Percentiles rank a stretch among this genome's conserved stretches.
Evolutionary conservation across 2,888 invertebrate species (phyloP).

Genomic region (Chrysolina haemoptera): DNA sequence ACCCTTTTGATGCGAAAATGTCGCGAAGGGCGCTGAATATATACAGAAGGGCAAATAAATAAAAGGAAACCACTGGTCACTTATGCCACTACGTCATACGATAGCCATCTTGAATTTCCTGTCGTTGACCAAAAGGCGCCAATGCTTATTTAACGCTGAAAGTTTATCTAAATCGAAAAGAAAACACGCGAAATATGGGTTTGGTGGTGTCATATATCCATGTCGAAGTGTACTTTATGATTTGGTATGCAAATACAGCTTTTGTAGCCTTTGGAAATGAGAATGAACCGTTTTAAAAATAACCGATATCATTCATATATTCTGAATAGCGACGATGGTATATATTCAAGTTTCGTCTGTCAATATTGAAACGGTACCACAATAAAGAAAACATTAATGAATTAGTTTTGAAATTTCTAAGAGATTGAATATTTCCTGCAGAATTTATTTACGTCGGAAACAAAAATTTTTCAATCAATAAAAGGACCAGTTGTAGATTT

Average conservation of each 20-base stretch:
- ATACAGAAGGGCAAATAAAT: constrained; percentile 60
- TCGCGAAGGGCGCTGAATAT: constrained; percentile 55
- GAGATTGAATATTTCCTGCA: too few species aligned
- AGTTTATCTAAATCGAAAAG: constrained; percentile 64
- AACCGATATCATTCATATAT: background rate
- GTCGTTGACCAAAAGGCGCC: constrained; percentile 67
- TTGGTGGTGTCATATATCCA: constrained; percentile 56
- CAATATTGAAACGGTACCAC: too few species aligned
- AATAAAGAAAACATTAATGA: too few species aligned
- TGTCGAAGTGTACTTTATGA: constrained; percentile 15
- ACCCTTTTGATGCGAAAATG: constrained; percentile 48
- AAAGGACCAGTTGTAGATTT: too few species aligned
- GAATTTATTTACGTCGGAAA: too few species aligned
- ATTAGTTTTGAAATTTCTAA: too few species aligned
- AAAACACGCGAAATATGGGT: constrained; percentile 61
- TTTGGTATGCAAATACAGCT: constrained; percentile 28
- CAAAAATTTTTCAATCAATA: too few species aligned
- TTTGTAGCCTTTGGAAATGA: constrained; percentile 27
- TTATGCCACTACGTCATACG: constrained; percentile 65
- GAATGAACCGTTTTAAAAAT: background rate
- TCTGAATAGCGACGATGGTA: too few species aligned
- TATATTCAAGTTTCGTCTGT: too few species aligned
- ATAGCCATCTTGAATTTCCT: constrained; percentile 70
- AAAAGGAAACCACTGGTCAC: constrained; percentile 65
- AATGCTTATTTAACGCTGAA: constrained; percentile 64